Evolutionary conservation across 2,888 invertebrate species (phyloP), one percentile per base, ranked within the genome.

Genomic region (Dexiosoma caninum): DNA sequence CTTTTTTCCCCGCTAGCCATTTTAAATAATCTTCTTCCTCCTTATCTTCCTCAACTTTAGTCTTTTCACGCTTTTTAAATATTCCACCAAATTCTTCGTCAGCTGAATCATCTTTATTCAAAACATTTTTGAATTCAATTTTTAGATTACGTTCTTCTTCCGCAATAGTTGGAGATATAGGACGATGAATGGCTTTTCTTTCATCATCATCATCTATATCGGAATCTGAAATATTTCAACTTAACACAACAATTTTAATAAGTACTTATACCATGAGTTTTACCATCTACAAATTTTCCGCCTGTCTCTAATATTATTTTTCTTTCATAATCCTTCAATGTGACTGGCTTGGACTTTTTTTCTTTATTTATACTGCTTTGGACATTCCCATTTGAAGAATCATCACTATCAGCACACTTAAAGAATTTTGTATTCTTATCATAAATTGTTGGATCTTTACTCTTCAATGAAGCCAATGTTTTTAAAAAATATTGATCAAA

Each of bases 401-500:
- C 75, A 9, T 57, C 46, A 12, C 12, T 75, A 6, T 82, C 83
- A 2, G 64, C 82, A 3, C 87, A 87, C 55, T 92, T 90, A 90
- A 96, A 97, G 86, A 96, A 96, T 66, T 92, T 92, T 32, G 92
- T 92, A 67, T 92, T 92, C 44, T 94, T 92, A 86, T 98, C 94
- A 89, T 98, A 98, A 82, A 98, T 97, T 84, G 93, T 92, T 0
- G 98, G 96, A 91, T 98, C 96, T 87, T 95, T 96, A 53, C 93
- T 95, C 88, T 98, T 98, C 53, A 99, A 90, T 62, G 94, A 94
- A 0, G 97, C 92, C 1, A 98, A 91, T 0, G 98, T 95, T 90
- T 95, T 95, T 49, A 96, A 93, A 90, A 99, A 99, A 83, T 95
- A 94, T 84, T 95, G 94, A 86, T 98, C 98, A 67, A 91, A 91